Base-by-base conservation (phyloP, 1,140 invertebrate genomes). In the Dryas iulia region DNA sequence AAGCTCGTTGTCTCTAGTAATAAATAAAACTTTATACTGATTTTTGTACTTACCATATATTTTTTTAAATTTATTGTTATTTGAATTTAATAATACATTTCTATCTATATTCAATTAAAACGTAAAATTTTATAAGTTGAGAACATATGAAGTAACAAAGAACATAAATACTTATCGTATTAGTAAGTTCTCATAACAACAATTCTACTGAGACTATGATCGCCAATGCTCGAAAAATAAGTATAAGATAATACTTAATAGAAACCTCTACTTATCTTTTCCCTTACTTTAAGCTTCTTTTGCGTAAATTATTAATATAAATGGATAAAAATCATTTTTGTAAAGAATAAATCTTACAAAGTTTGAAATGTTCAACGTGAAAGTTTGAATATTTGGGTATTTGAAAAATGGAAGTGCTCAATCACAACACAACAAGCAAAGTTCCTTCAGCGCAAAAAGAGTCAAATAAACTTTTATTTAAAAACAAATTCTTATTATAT, bases 341-440 rank as follows among this genome's bases (percentile, higher is more conserved):
- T 21, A 18, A 47, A 47, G 39, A 47, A 47, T 21, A 21, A 47
- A 47, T 18, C 39, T 47, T 47, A 8, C 39, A 21, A 47, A 47
- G 39, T 47, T 47, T 10, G 39, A 21, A 47, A 47, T 47, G 18
- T 47, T 47, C 14, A 47, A 21, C 21, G 39, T 47, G 7, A 21
- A 47, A 47, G 18, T 47, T 47, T 3, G 39, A 10, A 47, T 47
- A 47, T 47, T 47, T 47, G 39, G 18, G 4, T 18, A 18, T 47
- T 47, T 47, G 39, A 47, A 47, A 47, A 47, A 47, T 47, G 39
- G 39, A 21, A 47, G 39, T 47, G 8, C 39, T 47, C 39, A 47
- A 47, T 47, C 39, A 47, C 39, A 10, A 18, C 39, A 8, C 18
- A 47, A 47, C 39, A 47, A 21, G 39, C 21, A 47, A 47, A 47